Evolutionary conservation across 2,888 invertebrate genomes (phyloP).

Genomic region (Megaustenia siamemsis): DNA sequence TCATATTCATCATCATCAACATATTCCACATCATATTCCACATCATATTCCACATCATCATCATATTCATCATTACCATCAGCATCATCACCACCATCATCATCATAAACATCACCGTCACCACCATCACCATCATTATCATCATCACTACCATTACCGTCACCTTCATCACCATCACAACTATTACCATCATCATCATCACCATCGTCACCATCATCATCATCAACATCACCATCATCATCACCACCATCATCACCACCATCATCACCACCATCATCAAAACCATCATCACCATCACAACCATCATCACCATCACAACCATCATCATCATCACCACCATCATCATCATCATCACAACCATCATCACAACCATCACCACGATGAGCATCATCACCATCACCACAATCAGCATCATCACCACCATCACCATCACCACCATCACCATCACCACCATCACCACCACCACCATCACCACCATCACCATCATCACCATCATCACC

Average conservation of each 20-base stretch:
- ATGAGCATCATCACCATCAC: too few species aligned
- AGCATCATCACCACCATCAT: too few species aligned
- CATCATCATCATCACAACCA: neutral
- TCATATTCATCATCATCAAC: too few species aligned
- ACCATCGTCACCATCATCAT: neutral
- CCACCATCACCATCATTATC: neutral
- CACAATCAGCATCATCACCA: neutral
- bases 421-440: slow-evolving; percentile 5
- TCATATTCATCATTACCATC: too few species aligned
- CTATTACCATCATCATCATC: neutral
- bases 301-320: too few species aligned
- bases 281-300: too few species aligned
- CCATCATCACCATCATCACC: neutral
- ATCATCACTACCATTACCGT: neutral
- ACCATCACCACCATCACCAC: neutral
- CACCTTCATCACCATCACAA: neutral
- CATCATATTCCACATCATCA: too few species aligned
- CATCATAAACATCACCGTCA: too few species aligned
- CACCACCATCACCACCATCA: neutral
- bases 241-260: neutral
- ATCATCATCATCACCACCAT: too few species aligned
- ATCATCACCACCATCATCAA: neutral
- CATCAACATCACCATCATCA: neutral
- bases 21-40: too few species aligned
- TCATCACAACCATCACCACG: neutral